These are phyloP conservation scores for Epistrophe grossulariae DNA, from an alignment of 2,888 invertebrate genomes.

Conservation along the genomic window DNA sequence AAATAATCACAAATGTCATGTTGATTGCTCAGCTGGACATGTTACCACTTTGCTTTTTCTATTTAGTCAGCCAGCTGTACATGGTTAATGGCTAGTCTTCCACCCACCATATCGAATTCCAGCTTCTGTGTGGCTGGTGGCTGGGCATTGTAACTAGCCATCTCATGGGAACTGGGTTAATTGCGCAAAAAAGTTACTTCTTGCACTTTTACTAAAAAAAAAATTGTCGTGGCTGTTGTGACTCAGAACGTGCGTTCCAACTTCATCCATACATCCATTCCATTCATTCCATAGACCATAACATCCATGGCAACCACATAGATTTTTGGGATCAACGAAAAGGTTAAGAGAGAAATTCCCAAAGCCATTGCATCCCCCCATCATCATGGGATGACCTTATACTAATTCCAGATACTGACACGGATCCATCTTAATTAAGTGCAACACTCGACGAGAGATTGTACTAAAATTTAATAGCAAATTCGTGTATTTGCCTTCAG, in stretches of 20 bases:
- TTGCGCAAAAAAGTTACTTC: slow-evolving; percentile 79
- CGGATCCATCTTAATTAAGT: slow-evolving; percentile 81
- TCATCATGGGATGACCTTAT: slow-evolving; percentile 65
- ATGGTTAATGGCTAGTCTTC: background rate
- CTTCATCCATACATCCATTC: background rate
- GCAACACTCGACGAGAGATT: slow-evolving; percentile 65
- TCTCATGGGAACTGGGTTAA: slow-evolving; percentile 82
- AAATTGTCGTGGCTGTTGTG: slow-evolving; percentile 47
- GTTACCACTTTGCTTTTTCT: slow-evolving; percentile 40
- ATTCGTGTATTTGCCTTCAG: slow-evolving; percentile 64
- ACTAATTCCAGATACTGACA: slow-evolving; percentile 77
- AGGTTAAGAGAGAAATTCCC: slow-evolving; percentile 73
- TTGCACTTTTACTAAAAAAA: slow-evolving; percentile 81
- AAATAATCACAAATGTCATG: slow-evolving; percentile 49
- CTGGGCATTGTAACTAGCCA: slow-evolving; percentile 15
- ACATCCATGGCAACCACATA: background rate
- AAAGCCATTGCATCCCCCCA: slow-evolving; percentile 30
- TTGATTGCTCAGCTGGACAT: slow-evolving; percentile 52
- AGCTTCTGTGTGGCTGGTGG: slow-evolving; percentile 24
- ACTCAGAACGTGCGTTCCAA: slow-evolving; percentile 64
- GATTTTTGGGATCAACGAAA: slow-evolving; percentile 43
- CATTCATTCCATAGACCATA: too few species aligned
- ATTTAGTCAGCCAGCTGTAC: background rate
- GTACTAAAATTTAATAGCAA: slow-evolving; percentile 71
- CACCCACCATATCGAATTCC: slow-evolving; percentile 30